Conservation (phyloP, 2,888 invertebrate genomes). For the Drosophila neoperkinsi region DNA sequence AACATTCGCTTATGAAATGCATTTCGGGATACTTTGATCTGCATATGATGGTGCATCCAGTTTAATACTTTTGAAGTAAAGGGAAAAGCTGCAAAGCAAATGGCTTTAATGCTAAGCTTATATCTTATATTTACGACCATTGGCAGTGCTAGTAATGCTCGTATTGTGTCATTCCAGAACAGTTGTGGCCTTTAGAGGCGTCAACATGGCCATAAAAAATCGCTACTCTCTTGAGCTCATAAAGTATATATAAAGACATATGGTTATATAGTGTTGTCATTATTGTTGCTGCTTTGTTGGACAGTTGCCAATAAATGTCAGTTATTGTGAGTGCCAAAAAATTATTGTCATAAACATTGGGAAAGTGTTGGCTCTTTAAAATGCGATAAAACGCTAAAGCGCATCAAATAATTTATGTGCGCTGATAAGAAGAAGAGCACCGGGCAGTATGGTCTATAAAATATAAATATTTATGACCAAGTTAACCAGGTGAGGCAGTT, state of each 20-base stretch:
- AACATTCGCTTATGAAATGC: too few relatives aligned
- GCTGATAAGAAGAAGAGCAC: constrained; percentile 59
- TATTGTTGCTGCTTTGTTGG: constrained; percentile 44
- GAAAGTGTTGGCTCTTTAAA: constrained; percentile 62
- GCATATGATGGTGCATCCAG: constrained; percentile 4
- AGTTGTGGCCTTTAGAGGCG: constrained; percentile 45
- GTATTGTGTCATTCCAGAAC: constrained; percentile 33
- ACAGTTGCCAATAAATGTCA: constrained; percentile 68
- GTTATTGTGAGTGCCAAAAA: constrained; percentile 69
- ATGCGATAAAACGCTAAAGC: constrained; percentile 76
- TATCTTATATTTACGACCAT: constrained; percentile 11
- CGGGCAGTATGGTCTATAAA: constrained; percentile 38
- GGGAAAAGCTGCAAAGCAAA: background rate
- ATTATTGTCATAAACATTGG: constrained; percentile 71
- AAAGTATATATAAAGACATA: constrained; percentile 44
- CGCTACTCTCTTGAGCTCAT: constrained; percentile 45
- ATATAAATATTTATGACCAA: constrained; percentile 53
- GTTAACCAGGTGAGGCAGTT: constrained; percentile 19
- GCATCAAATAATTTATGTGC: constrained; percentile 73
- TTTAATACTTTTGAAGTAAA: background rate
- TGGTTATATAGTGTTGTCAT: constrained; percentile 31
- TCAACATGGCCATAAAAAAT: constrained; percentile 62
- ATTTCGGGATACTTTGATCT: background rate
- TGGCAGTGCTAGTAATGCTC: constrained; percentile 10
- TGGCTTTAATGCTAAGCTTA: constrained; percentile 19